Evolutionary conservation across 2,888 invertebrate species (phyloP), one percentile per base, ranked within the genome.

Genomic region (Tachystola acroxantha): DNA sequence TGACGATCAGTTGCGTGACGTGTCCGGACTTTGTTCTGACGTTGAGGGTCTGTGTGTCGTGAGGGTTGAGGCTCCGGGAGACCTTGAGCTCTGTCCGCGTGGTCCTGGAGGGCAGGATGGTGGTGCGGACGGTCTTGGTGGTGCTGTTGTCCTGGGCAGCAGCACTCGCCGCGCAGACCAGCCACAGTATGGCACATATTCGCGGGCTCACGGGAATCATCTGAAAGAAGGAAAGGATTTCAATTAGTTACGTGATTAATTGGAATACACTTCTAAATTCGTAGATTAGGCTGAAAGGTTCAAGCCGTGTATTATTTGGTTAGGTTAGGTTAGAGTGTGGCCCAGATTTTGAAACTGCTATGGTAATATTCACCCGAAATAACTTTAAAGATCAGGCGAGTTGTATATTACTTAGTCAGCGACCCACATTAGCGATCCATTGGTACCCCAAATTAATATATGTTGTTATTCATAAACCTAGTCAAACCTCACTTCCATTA

Each of bases 41-140:
- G 57, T 91, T 93, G 27, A 95, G 76, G 22, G 94, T 93, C 62
- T 94, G 92, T 31, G 92, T 94, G 45, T 92, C 90, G 13, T 92
- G 91, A 0, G 94, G 94, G 66, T 93, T 90, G 10, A 95, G 84
- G 63, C 93, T 94, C 43, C 94, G 88, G 1, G 93, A 91, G 11
- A 94, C 93, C 65, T 94, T 93, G 28, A 94, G 80, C 65, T 93
- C 92, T 0, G 94, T 93, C 40, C 94, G 87, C 12, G 93, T 89
- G 28, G 92, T 87, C 37, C 91, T 82, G 3, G 92, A 90, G 1
- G 86, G 84, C 16, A 87, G 64, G 39, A 84, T 79, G 28, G 85
- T 81, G 30, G 84, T 82, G 38, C 86, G 72, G 16, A 85, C 70
- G 13, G 81, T 58, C 43, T 85, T 76, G 41, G 80, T 72, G 51